These are phyloP conservation scores for Oxystoma pomonae DNA, from an alignment of 2,888 invertebrate genomes.

Conservation along the genomic window DNA sequence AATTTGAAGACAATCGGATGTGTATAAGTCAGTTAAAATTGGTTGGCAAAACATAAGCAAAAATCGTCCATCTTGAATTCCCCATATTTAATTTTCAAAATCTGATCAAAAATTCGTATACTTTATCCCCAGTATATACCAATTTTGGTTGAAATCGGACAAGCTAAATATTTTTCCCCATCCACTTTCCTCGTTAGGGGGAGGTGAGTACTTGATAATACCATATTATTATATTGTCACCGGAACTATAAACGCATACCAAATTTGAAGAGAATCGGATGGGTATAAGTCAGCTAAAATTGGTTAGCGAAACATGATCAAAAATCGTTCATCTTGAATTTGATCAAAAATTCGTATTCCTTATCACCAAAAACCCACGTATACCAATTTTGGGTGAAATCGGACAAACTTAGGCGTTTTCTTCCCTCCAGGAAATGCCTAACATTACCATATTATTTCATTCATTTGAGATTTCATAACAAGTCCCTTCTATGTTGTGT, in stretches of 20 bases:
- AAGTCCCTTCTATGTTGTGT: too few species aligned
- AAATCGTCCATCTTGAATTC: neutral
- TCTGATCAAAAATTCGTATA: neutral
- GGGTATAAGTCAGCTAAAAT: neutral
- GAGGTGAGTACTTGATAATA: neutral
- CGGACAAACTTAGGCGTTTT: neutral
- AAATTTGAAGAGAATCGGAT: neutral
- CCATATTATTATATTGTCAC: neutral
- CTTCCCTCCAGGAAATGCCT: neutral
- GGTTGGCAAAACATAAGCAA: neutral
- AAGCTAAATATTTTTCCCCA: neutral
- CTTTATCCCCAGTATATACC: neutral
- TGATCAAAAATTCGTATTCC: neutral
- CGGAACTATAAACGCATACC: neutral
- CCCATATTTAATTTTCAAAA: neutral
- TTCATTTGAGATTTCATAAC: too few species aligned
- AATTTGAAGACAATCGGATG: neutral
- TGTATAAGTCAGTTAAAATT: neutral
- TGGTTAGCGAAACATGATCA: neutral
- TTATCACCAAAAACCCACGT: neutral
- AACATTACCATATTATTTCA: too few species aligned
- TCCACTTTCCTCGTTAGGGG: neutral
- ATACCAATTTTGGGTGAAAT: neutral
- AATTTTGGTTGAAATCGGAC: neutral
- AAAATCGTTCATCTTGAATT: neutral